phyloP scores from a whole-genome alignment of 1,140 invertebrate species.

The Microvelia longipes region DNA sequence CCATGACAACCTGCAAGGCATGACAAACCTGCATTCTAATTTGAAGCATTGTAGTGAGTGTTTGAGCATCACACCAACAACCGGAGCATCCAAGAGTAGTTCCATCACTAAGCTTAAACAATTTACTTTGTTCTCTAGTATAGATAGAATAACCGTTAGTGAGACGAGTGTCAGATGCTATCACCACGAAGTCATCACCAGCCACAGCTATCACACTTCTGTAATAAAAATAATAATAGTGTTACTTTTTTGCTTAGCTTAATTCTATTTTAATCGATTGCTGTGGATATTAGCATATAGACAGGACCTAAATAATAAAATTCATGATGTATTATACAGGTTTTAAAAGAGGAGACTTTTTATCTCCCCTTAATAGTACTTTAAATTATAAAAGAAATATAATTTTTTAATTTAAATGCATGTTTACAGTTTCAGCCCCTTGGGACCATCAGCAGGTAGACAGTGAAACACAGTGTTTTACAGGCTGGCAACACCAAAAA shows the following conservation, averaged over 20 bases:
- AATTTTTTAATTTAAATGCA: no score
- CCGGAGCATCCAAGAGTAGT: constrained; percentile 81
- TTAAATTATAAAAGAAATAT: no score
- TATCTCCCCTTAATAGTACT: no score
- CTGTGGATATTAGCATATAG: no score
- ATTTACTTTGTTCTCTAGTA: constrained; percentile 69
- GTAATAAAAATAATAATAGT: constrained; percentile 18
- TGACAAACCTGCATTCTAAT: constrained; percentile 61
- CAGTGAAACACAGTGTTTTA: no score
- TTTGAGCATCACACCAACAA: constrained; percentile 96
- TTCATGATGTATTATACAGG: neutral
- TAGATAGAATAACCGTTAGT: constrained; percentile 80
- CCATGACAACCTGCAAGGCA: no score
- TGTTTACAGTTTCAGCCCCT: no score
- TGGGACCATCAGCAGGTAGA: no score
- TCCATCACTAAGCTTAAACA: constrained; percentile 58
- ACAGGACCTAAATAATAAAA: neutral
- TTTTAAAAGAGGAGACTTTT: neutral
- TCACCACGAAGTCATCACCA: constrained; percentile 74
- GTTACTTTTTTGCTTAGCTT: no score
- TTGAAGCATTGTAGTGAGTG: constrained; percentile 68
- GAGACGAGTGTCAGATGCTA: constrained; percentile 83
- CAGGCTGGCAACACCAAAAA: no score
- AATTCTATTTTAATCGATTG: no score
- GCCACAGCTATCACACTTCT: constrained; percentile 82